phyloP scores from a whole-genome alignment of 2,888 invertebrate species.

The Acanthosepion lycidas region DNA sequence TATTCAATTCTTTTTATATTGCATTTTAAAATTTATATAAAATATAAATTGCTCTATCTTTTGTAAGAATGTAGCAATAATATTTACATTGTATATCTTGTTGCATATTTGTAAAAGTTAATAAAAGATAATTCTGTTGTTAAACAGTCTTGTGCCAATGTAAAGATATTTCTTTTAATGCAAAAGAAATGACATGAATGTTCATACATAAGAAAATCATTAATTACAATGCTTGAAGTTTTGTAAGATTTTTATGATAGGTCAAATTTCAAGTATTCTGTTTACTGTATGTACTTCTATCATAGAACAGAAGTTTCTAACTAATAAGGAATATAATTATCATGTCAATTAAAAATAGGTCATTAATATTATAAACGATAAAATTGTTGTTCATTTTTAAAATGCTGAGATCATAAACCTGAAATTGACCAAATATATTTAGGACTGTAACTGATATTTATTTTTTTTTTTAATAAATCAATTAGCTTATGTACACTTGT shows the following conservation, averaged over 20 bases:
- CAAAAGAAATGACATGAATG: too few relatives aligned
- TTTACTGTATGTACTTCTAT: too few relatives aligned
- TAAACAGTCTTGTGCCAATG: neutral
- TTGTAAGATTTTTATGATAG: too few relatives aligned
- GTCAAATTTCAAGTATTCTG: too few relatives aligned
- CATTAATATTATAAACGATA: too few relatives aligned
- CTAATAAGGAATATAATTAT: too few relatives aligned
- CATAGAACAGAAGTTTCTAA: too few relatives aligned
- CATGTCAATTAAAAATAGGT: too few relatives aligned
- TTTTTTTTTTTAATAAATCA: neutral
- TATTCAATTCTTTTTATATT: neutral
- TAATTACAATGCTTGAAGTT: too few relatives aligned
- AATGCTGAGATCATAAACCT: neutral
- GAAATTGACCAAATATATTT: neutral
- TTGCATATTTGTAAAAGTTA: neutral
- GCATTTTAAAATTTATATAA: neutral
- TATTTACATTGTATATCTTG: neutral
- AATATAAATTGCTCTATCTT: neutral
- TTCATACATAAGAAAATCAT: too few relatives aligned
- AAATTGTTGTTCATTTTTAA: neutral
- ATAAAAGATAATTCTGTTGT: neutral
- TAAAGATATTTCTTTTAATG: too few relatives aligned
- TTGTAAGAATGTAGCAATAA: neutral
- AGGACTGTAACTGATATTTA: neutral
- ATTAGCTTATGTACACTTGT: too few relatives aligned